Conservation (phyloP, 2,797 vertebrate genomes). For the Centropyge bicolor region DNA sequence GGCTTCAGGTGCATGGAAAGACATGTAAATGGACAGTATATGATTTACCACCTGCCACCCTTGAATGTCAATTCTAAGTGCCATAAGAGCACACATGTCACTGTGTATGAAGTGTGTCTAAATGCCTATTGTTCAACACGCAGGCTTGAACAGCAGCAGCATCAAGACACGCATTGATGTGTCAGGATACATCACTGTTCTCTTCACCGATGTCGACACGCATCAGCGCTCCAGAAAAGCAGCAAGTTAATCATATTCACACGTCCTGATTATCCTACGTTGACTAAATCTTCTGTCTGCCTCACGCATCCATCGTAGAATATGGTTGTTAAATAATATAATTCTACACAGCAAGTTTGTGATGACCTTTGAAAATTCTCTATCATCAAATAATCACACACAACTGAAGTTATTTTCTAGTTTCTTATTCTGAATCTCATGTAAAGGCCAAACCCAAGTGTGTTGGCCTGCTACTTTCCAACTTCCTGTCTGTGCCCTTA, state of each 20-base stretch:
- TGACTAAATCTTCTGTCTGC: neutral
- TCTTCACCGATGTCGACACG: neutral
- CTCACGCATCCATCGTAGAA: neutral
- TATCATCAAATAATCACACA: neutral
- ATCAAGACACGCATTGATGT: neutral
- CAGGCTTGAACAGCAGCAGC: neutral
- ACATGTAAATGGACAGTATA: neutral
- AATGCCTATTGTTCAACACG: neutral
- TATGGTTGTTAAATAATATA: neutral
- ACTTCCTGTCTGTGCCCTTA: neutral
- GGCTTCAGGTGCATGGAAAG: neutral
- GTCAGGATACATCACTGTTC: neutral
- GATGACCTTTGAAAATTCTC: neutral
- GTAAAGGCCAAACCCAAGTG: neutral
- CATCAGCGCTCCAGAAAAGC: neutral
- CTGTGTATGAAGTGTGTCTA: neutral
- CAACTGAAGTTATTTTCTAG: neutral
- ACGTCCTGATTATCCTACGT: neutral
- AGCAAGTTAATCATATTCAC: neutral
- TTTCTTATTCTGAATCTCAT: too few species aligned
- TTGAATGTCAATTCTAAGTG: neutral
- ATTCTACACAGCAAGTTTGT: neutral
- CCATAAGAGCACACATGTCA: neutral
- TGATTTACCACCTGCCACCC: neutral
- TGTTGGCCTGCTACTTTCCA: neutral